phyloP scores from a whole-genome alignment of 92 coral and sea anemone genomes.

The Ricordea florida region DNA sequence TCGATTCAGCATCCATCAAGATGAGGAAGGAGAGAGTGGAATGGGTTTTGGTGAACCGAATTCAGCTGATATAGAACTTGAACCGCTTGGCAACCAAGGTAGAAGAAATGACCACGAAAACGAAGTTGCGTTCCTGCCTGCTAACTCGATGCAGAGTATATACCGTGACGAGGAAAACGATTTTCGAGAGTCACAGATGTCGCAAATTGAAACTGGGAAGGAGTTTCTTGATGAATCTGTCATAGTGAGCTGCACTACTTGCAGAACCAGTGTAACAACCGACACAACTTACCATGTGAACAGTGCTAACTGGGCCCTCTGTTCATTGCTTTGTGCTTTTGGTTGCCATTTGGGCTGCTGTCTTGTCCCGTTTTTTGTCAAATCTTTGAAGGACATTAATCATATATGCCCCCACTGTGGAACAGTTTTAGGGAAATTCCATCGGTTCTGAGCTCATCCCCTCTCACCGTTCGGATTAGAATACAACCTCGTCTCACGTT shows the following conservation, averaged over 20 bases:
- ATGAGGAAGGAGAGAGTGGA: too few species aligned
- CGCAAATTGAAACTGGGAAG: not conserved
- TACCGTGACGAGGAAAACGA: not conserved
- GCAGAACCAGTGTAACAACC: constrained; percentile 8
- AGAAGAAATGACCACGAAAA: too few species aligned
- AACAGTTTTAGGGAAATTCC: constrained; percentile 49
- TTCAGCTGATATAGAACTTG: too few species aligned
- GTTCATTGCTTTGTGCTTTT: constrained; percentile 12
- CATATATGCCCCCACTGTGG: constrained; percentile 78
- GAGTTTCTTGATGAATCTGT: not conserved
- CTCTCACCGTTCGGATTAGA: not conserved
- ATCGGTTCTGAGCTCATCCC: not conserved
- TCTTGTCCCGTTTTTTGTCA: constrained; percentile 70
- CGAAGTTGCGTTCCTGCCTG: too few species aligned
- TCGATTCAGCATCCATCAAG: too few species aligned
- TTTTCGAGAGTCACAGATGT: not conserved
- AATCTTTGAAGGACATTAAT: constrained; percentile 69
- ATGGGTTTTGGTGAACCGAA: too few species aligned
- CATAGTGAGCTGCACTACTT: constrained; percentile 2
- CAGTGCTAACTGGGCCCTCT: constrained; percentile 15
- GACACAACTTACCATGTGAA: not conserved
- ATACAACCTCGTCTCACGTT: too few species aligned
- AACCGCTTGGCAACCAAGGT: too few species aligned
- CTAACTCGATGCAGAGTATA: too few species aligned
- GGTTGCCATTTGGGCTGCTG: constrained; percentile 82